A percentile compares a stretch with the other conserved stretches of the same genome.
Conservation (phyloP, 2,113 vertebrate genomes). For the Probosciger aterrimus region DNA sequence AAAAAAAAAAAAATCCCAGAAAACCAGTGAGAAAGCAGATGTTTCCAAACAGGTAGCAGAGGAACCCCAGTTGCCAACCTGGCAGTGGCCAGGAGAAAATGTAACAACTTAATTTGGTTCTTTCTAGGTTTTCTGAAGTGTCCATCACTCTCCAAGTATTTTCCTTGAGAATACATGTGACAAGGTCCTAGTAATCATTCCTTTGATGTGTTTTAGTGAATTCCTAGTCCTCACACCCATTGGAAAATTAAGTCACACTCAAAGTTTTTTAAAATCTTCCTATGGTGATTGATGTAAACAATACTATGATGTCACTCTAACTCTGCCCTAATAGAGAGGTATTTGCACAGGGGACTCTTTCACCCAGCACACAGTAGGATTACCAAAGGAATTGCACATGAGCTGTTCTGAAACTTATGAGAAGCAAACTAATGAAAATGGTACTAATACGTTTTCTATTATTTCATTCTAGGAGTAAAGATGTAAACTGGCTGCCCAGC, state of each 20-base stretch:
- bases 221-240: accelerated
- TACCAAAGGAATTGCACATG: background rate
- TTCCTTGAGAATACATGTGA: background rate
- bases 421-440: background rate
- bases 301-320: background rate
- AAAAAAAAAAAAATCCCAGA: background rate
- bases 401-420: background rate
- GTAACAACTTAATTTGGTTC: background rate
- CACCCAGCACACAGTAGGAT: background rate
- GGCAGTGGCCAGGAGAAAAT: background rate
- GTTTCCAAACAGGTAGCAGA: background rate
- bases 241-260: background rate
- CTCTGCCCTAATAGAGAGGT: background rate
- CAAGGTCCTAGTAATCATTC: background rate
- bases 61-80: background rate
- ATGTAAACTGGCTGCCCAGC: background rate
- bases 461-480: background rate
- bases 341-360: background rate
- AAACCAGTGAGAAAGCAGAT: background rate
- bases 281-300: background rate
- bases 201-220: background rate
- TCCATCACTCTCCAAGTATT: background rate
- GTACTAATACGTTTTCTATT: background rate
- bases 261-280: background rate
- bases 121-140: background rate